A percentile compares a stretch with the other conserved stretches of the same genome.
phyloP scores from a whole-genome alignment of 1,140 invertebrate species.

The Drosophila sechellia region DNA sequence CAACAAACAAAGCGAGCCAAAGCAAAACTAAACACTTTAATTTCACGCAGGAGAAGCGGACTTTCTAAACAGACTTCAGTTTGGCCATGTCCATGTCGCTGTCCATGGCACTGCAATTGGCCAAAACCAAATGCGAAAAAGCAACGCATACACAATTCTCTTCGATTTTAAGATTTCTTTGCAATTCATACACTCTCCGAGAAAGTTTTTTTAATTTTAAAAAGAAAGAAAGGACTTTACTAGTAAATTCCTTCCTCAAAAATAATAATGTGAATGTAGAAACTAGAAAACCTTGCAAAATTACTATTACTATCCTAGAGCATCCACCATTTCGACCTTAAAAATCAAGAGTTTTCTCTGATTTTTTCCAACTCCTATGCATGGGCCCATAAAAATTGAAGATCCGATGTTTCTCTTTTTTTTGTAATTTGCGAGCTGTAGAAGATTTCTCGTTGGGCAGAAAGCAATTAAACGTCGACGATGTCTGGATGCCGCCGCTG shows the following conservation, averaged over 20 bases:
- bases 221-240: no score
- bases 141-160: slow-evolving; percentile 29
- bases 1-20: slow-evolving; percentile 26
- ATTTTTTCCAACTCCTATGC: slow-evolving; percentile 36
- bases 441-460: slow-evolving; percentile 76
- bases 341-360: neutral
- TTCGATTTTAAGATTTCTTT: slow-evolving; percentile 22
- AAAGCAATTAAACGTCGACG: slow-evolving; percentile 80
- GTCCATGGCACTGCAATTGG: slow-evolving; percentile 55
- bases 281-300: no score
- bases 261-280: neutral
- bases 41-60: slow-evolving; percentile 74
- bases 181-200: slow-evolving; percentile 15
- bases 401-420: slow-evolving; percentile 43
- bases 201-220: neutral
- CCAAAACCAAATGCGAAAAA: slow-evolving; percentile 36
- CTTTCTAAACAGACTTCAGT: slow-evolving; percentile 67
- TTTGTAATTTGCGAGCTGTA: slow-evolving; percentile 32
- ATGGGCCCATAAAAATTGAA: slow-evolving; percentile 59
- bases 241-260: neutral
- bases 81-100: slow-evolving; percentile 40
- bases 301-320: neutral
- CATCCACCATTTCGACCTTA: slow-evolving; percentile 1
- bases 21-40: slow-evolving; percentile 75
- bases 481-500: slow-evolving; percentile 74